Evolutionary conservation across 2,888 invertebrate genomes (phyloP), one percentile per base, ranked within the genome.

Genomic region (Onthophagus sagittarius): DNA sequence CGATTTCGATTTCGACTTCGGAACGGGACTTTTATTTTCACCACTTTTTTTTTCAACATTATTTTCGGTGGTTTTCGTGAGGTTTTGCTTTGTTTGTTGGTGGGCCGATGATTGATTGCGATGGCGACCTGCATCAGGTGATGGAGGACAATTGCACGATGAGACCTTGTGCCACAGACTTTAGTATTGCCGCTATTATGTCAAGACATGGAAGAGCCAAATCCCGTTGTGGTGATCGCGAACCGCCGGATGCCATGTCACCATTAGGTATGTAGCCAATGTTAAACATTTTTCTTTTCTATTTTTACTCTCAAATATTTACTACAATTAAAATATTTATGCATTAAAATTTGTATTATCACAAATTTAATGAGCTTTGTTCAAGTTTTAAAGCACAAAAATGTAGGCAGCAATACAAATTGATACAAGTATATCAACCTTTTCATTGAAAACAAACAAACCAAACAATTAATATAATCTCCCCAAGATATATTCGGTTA

Each of bases 151-250:
- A 90, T 81, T 91, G 91, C 85, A 91, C 91, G 77, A 90, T 89
- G 85, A 86, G 92, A 83, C 92, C 93, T 79, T 92, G 93, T 88
- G 95, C 96, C 86, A 97, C 97, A 78, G 97, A 97, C 89, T 97
- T 97, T 89, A 96, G 96, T 86, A 97, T 97, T 82, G 96, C 96
- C 76, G 96, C 96, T 81, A 96, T 97, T 85, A 97, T 97, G 95
- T 94, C 95, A 84, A 88, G 93, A 81, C 90, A 91, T 83, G 87
- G 88, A 53, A 81, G 87, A 15, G 86, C 87, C 70, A 86, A 90
- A 75, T 89, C 89, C 81, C 89, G 89, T 83, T 88, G 89, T 76
- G 23, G 31, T 5, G 83, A 84, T 62, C 81, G 82, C 13, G 83
- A 83, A 75, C 82, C 79, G 79, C 77, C 77, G 75, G 83, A 84